Evolutionary conservation across 2,797 vertebrate genomes (phyloP), one percentile per base, ranked within the genome.

Genomic region (Oryzias dopingdopingensis): DNA sequence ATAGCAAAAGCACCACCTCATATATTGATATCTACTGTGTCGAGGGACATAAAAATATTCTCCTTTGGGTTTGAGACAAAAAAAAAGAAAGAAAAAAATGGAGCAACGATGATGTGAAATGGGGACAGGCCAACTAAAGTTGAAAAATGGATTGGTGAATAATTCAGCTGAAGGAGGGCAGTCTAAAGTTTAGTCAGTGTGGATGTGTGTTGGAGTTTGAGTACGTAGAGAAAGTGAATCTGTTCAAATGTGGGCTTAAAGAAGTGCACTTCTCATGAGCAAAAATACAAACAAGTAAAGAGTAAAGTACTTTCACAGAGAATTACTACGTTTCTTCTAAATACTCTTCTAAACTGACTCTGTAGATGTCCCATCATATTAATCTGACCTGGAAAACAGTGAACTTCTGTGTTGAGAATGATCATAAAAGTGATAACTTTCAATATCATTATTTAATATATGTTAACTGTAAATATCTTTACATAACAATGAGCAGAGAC

Each of bases 141-240:
- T 72, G 72, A 81, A 86, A 86, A 82, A 79, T 64, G 47, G 52
- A 73, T 37, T 59, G 15, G 62, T 88, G 72, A 89, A 90, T 91
- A 78, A 90, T 89, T 89, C 70, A 90, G 47, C 42, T 48, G 54
- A 5, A 4, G 66, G 49, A 79, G 60, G 69, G 80, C 51, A 62
- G 64, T 62, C 68, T 56, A 61, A 46, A 59, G 62, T 22, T 46
- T 59, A 58, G 43, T 56, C 49, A 72, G 56, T 59, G 32, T 44
- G 24, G 53, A 42, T 56, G 16, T 56, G 52, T 23, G 50, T 18
- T 42, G 18, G 8, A 37, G 22, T 42, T 58, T 8, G 3, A 37
- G 10, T 37, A 12, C 12, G 10, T 37, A 12, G 32, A 12, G 10
- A 37, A 37, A 3, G 12, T 2, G 40, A 58, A 63, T 14, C 56